Evolutionary conservation across 1,140 invertebrate species (phyloP), one percentile per base, ranked within the genome.

Genomic region (Bombus breviceps): DNA sequence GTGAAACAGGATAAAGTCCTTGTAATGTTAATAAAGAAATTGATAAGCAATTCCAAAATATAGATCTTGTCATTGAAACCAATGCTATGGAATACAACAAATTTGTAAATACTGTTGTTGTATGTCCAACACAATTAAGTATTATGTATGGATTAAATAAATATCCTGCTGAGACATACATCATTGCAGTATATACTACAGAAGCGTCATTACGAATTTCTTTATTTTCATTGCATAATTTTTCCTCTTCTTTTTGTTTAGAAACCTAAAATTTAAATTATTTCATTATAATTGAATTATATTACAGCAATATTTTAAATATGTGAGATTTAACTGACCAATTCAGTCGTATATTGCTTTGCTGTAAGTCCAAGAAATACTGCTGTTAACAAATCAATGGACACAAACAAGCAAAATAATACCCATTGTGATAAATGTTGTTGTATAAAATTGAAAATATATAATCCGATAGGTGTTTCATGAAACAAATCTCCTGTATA

Each of bases 401-500:
- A 71, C 68, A 98, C 96, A 94, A 98, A 98, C 62, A 98, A 91
- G 1, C 97, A 81, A 15, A 96, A 96, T 75, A 98, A 88, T 72
- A 62, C 83, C 75, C 96, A 95, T 76, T 94, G 91, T 34, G 96
- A 95, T 43, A 96, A 93, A 92, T 96, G 95, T 87, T 97, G 96
- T 83, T 98, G 96, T 39, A 99, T 94, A 90, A 96, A 96, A 85
- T 97, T 97, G 90, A 97, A 98, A 81, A 96, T 92, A 53, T 96
- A 90, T 3, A 98, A 94, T 76, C 97, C 96, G 39, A 99, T 94
- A 1, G 98, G 98, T 22, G 97, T 97, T 95, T 99, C 98, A 95
- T 99, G 99, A 86, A 99, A 98, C 59, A 98, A 96, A 95, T 99
- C 98, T 39, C 99, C 98, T 83, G 96, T 96, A 93, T 99, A 99